phyloP scores from a whole-genome alignment of 2,113 vertebrate species.

The Mobula hypostoma region DNA sequence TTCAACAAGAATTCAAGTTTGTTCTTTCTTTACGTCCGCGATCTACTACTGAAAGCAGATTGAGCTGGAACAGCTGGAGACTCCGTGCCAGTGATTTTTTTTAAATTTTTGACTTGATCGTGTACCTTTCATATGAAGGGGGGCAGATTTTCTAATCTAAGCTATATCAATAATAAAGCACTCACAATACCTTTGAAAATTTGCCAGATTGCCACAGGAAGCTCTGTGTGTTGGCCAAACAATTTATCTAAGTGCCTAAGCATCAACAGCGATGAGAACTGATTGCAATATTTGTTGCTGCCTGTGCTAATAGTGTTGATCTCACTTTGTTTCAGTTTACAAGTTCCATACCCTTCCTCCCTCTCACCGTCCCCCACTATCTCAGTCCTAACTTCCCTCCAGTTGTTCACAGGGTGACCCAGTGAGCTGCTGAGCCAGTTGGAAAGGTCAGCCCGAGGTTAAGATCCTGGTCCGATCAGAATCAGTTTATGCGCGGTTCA shows the following conservation, averaged over 20 bases:
- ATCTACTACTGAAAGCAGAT: no score
- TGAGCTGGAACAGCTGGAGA: neutral
- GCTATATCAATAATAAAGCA: conserved; percentile 26
- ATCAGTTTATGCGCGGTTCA: neutral
- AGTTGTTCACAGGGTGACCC: neutral
- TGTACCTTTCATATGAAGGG: neutral
- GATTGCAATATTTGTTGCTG: conserved; percentile 17
- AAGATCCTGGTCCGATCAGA: neutral
- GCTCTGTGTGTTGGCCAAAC: conserved; percentile 22
- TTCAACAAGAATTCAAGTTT: neutral
- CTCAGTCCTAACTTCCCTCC: no score
- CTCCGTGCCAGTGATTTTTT: neutral
- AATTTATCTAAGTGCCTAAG: conserved; percentile 2
- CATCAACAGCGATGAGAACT: neutral
- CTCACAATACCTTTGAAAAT: conserved; percentile 33
- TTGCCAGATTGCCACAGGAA: conserved; percentile 34
- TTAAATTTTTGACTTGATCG: neutral
- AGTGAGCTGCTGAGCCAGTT: neutral
- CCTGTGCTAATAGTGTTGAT: conserved; percentile 1
- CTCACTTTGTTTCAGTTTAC: conserved; percentile 7
- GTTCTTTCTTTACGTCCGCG: neutral
- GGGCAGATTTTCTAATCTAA: conserved; percentile 18
- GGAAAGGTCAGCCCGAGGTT: neutral
- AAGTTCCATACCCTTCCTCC: no score
- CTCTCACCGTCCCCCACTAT: no score